Evolutionary conservation across 2,888 invertebrate genomes (phyloP).

Genomic region (Cantharis flavilabris): DNA sequence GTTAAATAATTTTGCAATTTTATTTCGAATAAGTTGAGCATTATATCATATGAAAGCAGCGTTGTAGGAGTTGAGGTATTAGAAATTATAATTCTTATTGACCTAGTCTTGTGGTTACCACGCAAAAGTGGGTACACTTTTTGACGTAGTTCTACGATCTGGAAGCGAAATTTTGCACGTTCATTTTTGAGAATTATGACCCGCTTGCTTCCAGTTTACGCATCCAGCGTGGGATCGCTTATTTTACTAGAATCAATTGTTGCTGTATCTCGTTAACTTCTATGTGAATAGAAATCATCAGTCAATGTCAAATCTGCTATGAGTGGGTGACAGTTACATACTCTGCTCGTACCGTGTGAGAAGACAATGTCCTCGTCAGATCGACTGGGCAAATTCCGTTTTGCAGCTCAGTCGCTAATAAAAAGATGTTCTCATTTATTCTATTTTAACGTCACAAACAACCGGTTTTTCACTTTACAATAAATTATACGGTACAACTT

Average conservation of each 20-base stretch:
- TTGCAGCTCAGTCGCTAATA: constrained; percentile 9
- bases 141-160: background rate
- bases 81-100: background rate
- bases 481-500: constrained; percentile 1
- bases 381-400: constrained; percentile 1
- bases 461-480: constrained; percentile 9
- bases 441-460: background rate
- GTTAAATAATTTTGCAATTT: background rate
- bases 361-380: constrained; percentile 20
- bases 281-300: constrained; percentile 8
- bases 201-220: background rate
- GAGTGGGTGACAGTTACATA: constrained; percentile 17
- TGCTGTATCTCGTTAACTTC: constrained; percentile 4
- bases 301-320: background rate
- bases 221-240: background rate
- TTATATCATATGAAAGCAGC: background rate
- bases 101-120: background rate
- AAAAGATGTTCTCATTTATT: constrained; percentile 17
- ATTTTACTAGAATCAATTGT: constrained; percentile 5
- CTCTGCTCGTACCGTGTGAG: constrained; percentile 5
- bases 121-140: background rate
- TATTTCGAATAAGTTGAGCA: background rate
- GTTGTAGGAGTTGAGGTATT: no score
- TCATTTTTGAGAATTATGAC: background rate
- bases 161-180: background rate